Conservation (phyloP, 2,797 vertebrate genomes). For the Astyanax mexicanus region DNA sequence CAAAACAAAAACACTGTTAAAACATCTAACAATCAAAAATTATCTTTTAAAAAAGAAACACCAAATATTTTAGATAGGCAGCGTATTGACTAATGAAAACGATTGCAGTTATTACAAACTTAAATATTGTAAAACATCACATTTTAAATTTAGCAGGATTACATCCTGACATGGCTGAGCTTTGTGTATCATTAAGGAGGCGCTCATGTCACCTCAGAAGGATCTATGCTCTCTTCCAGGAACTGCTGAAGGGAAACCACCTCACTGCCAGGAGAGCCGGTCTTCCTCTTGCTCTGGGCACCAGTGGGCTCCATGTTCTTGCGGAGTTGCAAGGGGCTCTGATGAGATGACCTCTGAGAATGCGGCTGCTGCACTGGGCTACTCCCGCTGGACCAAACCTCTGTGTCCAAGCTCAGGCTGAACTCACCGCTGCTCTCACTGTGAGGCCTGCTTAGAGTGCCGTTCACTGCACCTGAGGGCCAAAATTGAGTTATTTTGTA, state of each 20-base stretch:
- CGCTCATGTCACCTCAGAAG: constrained; percentile 73
- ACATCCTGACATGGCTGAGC: no score
- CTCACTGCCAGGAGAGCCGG: constrained; percentile 84
- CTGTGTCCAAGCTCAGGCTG: constrained; percentile 89
- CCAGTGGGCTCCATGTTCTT: constrained; percentile 72
- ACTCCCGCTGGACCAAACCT: constrained; percentile 93
- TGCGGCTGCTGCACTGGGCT: constrained; percentile 83
- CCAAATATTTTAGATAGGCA: not conserved
- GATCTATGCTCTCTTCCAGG: constrained; percentile 89
- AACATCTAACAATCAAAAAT: no score
- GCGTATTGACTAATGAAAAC: not conserved
- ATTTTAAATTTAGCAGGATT: not conserved
- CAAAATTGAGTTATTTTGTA: no score
- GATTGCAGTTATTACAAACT: not conserved
- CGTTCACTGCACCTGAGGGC: constrained; percentile 83
- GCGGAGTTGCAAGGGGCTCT: constrained; percentile 86
- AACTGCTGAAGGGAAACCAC: constrained; percentile 94
- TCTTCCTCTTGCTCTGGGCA: constrained; percentile 71
- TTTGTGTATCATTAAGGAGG: not conserved
- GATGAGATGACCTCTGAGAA: constrained; percentile 82
- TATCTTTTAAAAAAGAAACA: not conserved
- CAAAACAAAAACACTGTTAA: not conserved
- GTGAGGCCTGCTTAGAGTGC: constrained; percentile 87
- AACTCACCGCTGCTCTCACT: constrained; percentile 98
- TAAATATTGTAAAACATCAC: not conserved